Evolutionary conservation across 2,888 invertebrate genomes (phyloP), one percentile per base, ranked within the genome.

Genomic region (Microplitis manilae): DNA sequence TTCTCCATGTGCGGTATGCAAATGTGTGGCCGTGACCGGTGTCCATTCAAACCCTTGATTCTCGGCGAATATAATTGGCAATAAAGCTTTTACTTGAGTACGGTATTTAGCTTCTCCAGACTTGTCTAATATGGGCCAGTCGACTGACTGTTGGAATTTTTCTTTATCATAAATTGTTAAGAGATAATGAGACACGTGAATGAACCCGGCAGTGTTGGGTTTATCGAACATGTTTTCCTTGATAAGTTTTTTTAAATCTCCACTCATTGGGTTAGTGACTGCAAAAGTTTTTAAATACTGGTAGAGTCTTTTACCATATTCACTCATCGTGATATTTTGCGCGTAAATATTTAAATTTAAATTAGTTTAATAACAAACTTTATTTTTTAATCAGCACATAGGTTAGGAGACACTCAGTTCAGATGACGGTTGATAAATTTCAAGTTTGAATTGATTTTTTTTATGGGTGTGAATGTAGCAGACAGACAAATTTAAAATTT

Each of bases 151-250:
- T 78, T 85, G 86, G 61, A 85, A 84, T 13, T 84, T 83, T 1
- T 87, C 86, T 0, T 83, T 76, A 75, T 90, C 85, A 60, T 87
- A 86, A 79, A 88, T 83, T 9, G 81, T 85, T 41, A 89, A 79
- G 15, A 90, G 81, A 81, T 87, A 90, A 62, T 87, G 83, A 0
- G 88, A 86, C 1, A 86, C 82, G 2, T 87, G 84, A 60, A 89
- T 81, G 67, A 90, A 89, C 50, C 89, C 90, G 2, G 82, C 30
- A 6, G 89, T 87, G 68, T 90, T 90, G 0, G 89, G 89, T 71
- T 87, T 89, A 15, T 88, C 85, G 73, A 90, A 90, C 89, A 90
- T 90, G 68, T 86, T 86, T 81, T 86, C 83, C 50, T 81, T 83
- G 75, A 89, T 89, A 72, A 84, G 73, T 79, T 84, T 85, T 40